Evolutionary conservation across 1,140 invertebrate genomes (phyloP), one percentile per base, ranked within the genome.

Genomic region (Leptopilina clavipes): DNA sequence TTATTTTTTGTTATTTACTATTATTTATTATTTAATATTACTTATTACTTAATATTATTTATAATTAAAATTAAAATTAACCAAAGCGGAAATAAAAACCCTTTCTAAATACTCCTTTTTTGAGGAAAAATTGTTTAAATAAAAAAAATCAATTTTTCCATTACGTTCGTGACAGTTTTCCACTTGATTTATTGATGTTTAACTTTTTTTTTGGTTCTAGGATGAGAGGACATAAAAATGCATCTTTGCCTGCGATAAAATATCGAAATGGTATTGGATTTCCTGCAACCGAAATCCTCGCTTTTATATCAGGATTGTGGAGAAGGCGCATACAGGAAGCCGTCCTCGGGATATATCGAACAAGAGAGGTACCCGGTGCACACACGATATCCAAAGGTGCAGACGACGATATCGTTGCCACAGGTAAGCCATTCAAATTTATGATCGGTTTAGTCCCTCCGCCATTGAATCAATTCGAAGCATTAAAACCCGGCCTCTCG

Each of bases 371-470:
- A 31, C 25, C 25, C 3, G 70, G 40, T 59, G 75, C 25, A 31
- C 70, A 59, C 45, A 37, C 19, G 56, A 25, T 65, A 65, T 65
- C 45, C 52, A 25, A 25, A 43, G 72, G 52, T 40, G 70, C 56
- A 72, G 45, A 71, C 45, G 59, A 65, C 22, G 59, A 22, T 65
- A 74, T 18, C 44, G 37, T 70, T 74, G 52, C 75, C 70, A 73
- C 72, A 74, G 73, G 71, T 81, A 77, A 76, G 76, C 76, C 77
- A 76, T 77, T 81, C 76, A 74, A 82, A 87, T 88, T 87, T 87
- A 87, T 79, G 82, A 86, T 87, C 81, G 81, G 81, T 83, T 87
- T 83, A 85, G 75, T 40, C 59, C n/a, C n/a, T n/a, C n/a, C 71
- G 74, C 72, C 71, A 65, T 76, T 79, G 76, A 80, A 84, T 85